Conservation (phyloP, 2,888 invertebrate species). For the Nymphalis c-album region DNA sequence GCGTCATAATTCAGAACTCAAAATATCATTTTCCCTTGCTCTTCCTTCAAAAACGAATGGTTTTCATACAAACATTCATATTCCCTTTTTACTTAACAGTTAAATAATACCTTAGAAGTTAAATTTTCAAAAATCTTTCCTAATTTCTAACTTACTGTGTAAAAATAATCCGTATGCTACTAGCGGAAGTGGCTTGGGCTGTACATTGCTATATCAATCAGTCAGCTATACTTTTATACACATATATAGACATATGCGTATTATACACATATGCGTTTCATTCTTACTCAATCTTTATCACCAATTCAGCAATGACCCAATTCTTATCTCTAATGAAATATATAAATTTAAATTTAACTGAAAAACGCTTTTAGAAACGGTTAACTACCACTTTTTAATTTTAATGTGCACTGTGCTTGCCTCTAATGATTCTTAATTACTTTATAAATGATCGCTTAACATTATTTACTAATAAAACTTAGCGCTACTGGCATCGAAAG, state of each 20-base stretch:
- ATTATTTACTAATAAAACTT: slow-evolving; percentile 19
- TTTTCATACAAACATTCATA: no score
- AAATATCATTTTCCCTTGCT: no score
- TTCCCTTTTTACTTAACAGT: no score
- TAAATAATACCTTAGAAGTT: no score
- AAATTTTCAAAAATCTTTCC: no score
- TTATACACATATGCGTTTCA: not conserved
- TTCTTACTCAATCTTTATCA: not conserved
- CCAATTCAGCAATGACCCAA: not conserved
- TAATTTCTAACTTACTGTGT: no score
- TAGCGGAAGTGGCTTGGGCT: no score
- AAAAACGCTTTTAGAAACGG: slow-evolving; percentile 5
- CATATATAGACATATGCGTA: not conserved
- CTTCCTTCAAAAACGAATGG: no score
- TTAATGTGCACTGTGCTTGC: slow-evolving; percentile 15
- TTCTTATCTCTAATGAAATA: not conserved
- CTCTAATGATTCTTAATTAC: slow-evolving; percentile 12
- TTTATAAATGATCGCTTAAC: slow-evolving; percentile 2
- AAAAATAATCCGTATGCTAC: no score
- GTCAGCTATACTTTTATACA: no score
- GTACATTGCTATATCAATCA: not conserved
- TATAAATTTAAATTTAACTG: not conserved
- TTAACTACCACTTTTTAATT: slow-evolving; percentile 9
- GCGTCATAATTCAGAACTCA: no score
- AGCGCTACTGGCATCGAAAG: slow-evolving; percentile 11